Percentiles rank a stretch among this genome's conserved stretches.
Evolutionary conservation across 1,140 invertebrate genomes (phyloP).

Genomic region (Pomphorhynchus laevis): DNA sequence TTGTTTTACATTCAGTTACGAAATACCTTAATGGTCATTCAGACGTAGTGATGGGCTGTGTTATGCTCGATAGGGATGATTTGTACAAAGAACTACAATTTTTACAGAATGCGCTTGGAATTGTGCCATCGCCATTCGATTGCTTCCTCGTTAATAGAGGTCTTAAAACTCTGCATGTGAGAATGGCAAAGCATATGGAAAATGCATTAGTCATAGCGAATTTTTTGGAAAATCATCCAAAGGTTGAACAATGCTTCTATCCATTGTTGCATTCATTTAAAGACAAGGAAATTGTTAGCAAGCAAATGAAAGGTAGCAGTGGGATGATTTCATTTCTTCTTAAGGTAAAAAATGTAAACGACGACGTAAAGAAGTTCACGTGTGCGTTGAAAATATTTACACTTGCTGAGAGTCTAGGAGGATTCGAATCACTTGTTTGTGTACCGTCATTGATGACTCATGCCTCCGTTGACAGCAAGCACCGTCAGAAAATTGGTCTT

Average conservation of each 20-base stretch:
- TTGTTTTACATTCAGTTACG: slow-evolving; percentile 58
- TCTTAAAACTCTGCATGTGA: slow-evolving; percentile 52
- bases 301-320: slow-evolving; percentile 50
- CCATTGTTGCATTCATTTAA: slow-evolving; percentile 57
- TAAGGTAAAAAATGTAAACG: slow-evolving; percentile 13
- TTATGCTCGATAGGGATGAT: slow-evolving; percentile 32
- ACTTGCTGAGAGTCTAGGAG: slow-evolving; percentile 71
- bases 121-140: slow-evolving; percentile 75
- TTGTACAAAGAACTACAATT: slow-evolving; percentile 36
- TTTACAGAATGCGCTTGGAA: slow-evolving; percentile 54
- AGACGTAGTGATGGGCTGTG: slow-evolving; percentile 74
- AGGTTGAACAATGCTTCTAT: slow-evolving; percentile 42
- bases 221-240: slow-evolving; percentile 36
- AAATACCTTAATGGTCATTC: slow-evolving; percentile 94
- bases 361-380: slow-evolving; percentile 13
- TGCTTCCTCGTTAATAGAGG: slow-evolving; percentile 65
- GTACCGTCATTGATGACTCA: slow-evolving; percentile 23
- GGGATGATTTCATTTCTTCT: slow-evolving; percentile 61
- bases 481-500: slow-evolving; percentile 38
- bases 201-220: slow-evolving; percentile 38
- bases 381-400: slow-evolving; percentile 24
- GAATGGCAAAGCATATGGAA: slow-evolving; percentile 53
- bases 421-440: slow-evolving; percentile 50
- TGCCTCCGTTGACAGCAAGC: slow-evolving; percentile 26
- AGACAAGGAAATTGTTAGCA: slow-evolving; percentile 41